Percentiles rank a stretch among this genome's conserved stretches.
phyloP scores from a whole-genome alignment of 2,888 invertebrate species.

The Pachydiplax longipennis region DNA sequence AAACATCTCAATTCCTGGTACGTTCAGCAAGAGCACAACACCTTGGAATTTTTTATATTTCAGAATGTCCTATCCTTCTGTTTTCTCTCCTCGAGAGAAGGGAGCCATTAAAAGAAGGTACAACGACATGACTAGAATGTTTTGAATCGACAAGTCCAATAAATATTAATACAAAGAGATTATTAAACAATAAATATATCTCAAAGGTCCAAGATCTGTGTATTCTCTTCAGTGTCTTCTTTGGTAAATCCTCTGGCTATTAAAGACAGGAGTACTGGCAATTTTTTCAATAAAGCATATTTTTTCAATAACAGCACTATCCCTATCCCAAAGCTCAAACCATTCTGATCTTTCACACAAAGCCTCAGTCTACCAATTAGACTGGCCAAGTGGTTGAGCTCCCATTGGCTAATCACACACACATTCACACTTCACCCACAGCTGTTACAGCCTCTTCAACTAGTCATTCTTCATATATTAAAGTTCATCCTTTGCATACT shows the following conservation, averaged over 20 bases:
- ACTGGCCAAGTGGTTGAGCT: constrained; percentile 6
- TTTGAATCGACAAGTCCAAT: constrained; percentile 35
- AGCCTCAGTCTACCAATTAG: constrained; percentile 12
- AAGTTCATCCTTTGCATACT: background rate
- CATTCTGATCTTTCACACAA: constrained; percentile 11
- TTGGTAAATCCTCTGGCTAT: constrained; percentile 37
- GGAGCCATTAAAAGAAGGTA: constrained; percentile 26
- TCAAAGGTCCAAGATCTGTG: constrained; percentile 34
- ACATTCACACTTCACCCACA: constrained; percentile 8
- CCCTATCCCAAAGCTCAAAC: constrained; percentile 23
- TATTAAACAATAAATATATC: constrained; percentile 44
- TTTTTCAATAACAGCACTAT: constrained; percentile 28
- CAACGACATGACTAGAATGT: constrained; percentile 43
- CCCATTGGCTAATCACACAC: constrained; percentile 30
- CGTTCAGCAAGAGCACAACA: background rate
- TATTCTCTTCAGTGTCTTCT: constrained; percentile 25
- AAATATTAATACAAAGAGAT: constrained; percentile 40
- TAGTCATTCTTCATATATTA: background rate
- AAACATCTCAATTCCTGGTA: background rate
- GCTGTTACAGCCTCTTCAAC: background rate
- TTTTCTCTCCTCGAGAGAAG: constrained; percentile 15
- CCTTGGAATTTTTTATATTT: constrained; percentile 15
- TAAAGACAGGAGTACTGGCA: constrained; percentile 43
- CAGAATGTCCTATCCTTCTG: constrained; percentile 5
- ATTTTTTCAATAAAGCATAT: constrained; percentile 16